A percentile compares a stretch with the other conserved stretches of the same genome.
Evolutionary conservation across 1,140 invertebrate genomes (phyloP).

Genomic region (Platorchestia sp.): DNA sequence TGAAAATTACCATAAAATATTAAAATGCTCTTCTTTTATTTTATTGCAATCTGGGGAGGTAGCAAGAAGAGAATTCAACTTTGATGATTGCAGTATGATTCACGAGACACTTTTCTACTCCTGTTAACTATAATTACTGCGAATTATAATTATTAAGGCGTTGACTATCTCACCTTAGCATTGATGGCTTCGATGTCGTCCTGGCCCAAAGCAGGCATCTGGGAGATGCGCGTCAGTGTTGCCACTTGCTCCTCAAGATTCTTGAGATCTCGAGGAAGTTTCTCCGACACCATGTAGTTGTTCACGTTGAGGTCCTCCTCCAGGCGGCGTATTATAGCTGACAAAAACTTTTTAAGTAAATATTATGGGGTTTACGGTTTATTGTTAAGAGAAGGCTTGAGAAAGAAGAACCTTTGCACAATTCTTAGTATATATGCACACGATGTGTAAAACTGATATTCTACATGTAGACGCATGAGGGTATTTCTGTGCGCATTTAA

Average conservation of each 20-base stretch:
- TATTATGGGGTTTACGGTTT: background rate
- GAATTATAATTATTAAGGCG: no score
- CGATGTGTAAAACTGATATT: no score
- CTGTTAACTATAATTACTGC: no score
- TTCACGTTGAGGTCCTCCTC: slow-evolving; percentile 85
- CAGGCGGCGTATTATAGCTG: slow-evolving; percentile 77
- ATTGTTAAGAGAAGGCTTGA: background rate
- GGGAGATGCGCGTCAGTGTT: slow-evolving; percentile 79
- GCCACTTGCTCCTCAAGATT: slow-evolving; percentile 77
- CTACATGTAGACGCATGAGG: no score
- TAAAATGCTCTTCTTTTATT: no score
- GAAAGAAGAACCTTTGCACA: background rate
- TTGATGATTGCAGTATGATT: no score
- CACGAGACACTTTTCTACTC: no score
- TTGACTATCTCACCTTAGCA: slow-evolving; percentile 73
- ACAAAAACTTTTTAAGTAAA: slow-evolving; percentile 33
- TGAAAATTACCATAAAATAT: no score
- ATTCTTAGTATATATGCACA: background rate
- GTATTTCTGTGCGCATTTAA: no score
- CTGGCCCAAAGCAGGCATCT: slow-evolving; percentile 78
- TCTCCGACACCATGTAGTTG: slow-evolving; percentile 83
- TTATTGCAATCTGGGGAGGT: no score
- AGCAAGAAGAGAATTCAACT: no score
- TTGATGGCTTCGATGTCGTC: slow-evolving; percentile 79
- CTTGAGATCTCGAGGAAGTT: slow-evolving; percentile 81